A percentile compares a stretch with the other conserved stretches of the same genome.
phyloP scores from a whole-genome alignment of 1,140 invertebrate species.

The Trichomalopsis sarcophagae region DNA sequence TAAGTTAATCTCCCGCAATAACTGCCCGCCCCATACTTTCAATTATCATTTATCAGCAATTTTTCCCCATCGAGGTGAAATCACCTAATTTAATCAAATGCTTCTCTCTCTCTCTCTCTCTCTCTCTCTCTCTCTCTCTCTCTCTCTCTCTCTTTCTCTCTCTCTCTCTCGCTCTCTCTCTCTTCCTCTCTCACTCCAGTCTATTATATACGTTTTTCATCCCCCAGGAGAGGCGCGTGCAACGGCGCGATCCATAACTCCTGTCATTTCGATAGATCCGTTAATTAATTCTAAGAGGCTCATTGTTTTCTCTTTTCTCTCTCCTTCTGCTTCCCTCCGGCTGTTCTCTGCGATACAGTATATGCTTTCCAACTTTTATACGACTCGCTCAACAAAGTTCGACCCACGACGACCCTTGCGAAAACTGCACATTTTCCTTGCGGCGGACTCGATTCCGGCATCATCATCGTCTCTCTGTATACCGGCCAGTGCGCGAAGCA shows the following conservation, averaged over 20 bases:
- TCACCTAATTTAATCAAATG: conserved; percentile 32
- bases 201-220: neutral
- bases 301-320: neutral
- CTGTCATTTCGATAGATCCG: conserved; percentile 22
- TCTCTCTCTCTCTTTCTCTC: neutral
- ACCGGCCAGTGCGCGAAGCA: neutral
- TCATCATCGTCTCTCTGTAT: neutral
- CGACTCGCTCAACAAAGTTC: neutral
- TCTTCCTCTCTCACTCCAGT: neutral
- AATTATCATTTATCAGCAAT: neutral
- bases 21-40: neutral
- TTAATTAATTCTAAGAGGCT: conserved; percentile 15
- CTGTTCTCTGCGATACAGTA: neutral
- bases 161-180: neutral
- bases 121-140: neutral
- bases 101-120: neutral
- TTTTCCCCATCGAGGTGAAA: conserved; percentile 5
- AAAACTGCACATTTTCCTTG: neutral
- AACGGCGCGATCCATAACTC: conserved; percentile 10
- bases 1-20: neutral
- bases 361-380: no score
- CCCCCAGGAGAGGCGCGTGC: neutral
- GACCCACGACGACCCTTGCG: neutral
- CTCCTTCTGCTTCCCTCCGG: neutral
- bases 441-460: neutral